Evolutionary conservation across 2,113 vertebrate genomes (phyloP).

Genomic region (Megaceryle maxima): DNA sequence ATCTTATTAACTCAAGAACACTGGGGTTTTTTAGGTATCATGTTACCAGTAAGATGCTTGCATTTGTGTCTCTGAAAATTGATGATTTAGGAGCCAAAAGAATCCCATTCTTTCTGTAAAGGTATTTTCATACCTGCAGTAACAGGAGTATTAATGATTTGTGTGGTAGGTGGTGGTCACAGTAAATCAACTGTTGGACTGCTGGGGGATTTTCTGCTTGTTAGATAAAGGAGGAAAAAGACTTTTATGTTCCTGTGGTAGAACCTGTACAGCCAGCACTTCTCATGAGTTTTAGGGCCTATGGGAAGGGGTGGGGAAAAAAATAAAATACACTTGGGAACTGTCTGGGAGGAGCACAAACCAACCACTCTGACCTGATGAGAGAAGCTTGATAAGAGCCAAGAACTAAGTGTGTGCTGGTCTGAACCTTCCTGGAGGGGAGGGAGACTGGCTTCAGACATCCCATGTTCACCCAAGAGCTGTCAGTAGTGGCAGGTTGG

Average conservation of each 20-base stretch:
- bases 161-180: neutral
- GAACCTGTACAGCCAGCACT: constrained; percentile 26
- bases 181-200: neutral
- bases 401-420: neutral
- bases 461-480: fast-evolving
- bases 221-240: neutral
- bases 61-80: neutral
- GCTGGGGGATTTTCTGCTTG: neutral
- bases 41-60: neutral
- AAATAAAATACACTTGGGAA: neutral
- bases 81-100: neutral
- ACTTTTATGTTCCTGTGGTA: neutral
- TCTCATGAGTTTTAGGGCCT: constrained; percentile 5
- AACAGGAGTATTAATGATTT: neutral
- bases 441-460: neutral
- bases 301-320: neutral
- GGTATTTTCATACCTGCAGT: neutral
- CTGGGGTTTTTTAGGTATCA: neutral
- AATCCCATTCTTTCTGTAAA: neutral
- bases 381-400: neutral
- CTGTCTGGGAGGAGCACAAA: constrained; percentile 21
- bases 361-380: neutral
- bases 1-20: neutral
- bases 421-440: neutral
- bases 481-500: fast-evolving